Evolutionary conservation across 2,888 invertebrate species (phyloP), one percentile per base, ranked within the genome.

Genomic region (Hydrotaea cyrtoneurina): DNA sequence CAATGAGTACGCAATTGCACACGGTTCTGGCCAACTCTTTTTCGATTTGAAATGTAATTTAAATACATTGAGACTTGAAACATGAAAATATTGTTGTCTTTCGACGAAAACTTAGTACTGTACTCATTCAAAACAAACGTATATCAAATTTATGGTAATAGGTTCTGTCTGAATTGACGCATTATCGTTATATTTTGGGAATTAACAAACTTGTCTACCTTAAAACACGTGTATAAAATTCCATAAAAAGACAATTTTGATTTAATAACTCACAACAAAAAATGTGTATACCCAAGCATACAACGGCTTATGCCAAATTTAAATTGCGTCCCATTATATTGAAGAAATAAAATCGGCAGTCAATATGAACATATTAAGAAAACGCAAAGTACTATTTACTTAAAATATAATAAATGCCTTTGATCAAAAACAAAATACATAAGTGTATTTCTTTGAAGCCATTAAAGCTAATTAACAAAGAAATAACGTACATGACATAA

Each of bases 381-480:
- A 46, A 46, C 23, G 15, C 15, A 69, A 53, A 69, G 69, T 23
- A 39, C 2, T 21, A 55, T 5, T 36, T 3, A 39, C 10, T 11
- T 55, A 4, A 31, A 31, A 31, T 31, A 4, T 31, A 7, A 4
- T 7, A 4, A 31, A 31, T 4, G 31, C 7, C 2, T 31, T 31
- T 15, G 31, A 43, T 57, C 77, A 69, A 69, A 76, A 36, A 31
- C 31, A 31, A 7, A 21, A n/a, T 15, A 50, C 1, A 13, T 3
- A 21, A 55, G n/a, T 2, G 15, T 0, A 36, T 15, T 64, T 64
- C 31, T 64, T 76, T 26, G 26, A 31, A 26, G 50, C 50, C 21
- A 75, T 75, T 62, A 19, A 23, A 36, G 19, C n/a, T 77, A 77
- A 77, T 55, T 53, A 53, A 50, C 23, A 43, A 57, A 39, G 43